Evolutionary conservation across 2,113 vertebrate genomes (phyloP).

Genomic region (Paratilapia polleni): DNA sequence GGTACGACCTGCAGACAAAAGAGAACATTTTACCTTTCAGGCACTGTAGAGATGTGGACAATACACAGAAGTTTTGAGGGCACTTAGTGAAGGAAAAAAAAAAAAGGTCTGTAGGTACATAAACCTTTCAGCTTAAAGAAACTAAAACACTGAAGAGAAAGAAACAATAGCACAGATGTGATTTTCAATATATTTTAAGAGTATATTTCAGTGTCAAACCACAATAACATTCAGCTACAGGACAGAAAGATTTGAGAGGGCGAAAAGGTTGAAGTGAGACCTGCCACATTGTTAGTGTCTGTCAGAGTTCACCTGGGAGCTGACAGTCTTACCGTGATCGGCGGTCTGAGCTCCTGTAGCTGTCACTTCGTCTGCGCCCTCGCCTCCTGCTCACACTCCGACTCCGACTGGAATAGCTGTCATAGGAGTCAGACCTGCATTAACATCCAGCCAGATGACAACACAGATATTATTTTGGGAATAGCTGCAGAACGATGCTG

Average conservation of each 20-base stretch:
- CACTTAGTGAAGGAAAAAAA: no score
- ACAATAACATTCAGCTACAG: neutral
- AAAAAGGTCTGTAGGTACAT: no score
- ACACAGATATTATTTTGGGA: neutral
- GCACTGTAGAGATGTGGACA: neutral
- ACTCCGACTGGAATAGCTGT: constrained; percentile 92
- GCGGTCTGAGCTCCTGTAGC: constrained; percentile 86
- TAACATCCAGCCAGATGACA: constrained; percentile 3
- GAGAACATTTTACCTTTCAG: neutral
- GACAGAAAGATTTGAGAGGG: neutral
- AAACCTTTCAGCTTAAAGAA: no score
- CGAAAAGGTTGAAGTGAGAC: neutral
- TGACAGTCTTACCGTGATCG: constrained; percentile 83
- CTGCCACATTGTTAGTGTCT: neutral
- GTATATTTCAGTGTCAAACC: no score
- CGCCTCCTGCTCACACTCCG: constrained; percentile 83
- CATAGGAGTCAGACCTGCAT: constrained; percentile 88
- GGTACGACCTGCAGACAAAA: constrained; percentile 82
- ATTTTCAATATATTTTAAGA: no score
- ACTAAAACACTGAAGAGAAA: no score
- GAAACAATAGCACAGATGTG: no score
- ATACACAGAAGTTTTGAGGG: neutral
- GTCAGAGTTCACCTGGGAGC: neutral
- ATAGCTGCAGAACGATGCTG: neutral
- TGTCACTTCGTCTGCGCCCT: constrained; percentile 80